Base-by-base conservation (phyloP, 2,797 vertebrate genomes). In the Rallus crepitans region DNA sequence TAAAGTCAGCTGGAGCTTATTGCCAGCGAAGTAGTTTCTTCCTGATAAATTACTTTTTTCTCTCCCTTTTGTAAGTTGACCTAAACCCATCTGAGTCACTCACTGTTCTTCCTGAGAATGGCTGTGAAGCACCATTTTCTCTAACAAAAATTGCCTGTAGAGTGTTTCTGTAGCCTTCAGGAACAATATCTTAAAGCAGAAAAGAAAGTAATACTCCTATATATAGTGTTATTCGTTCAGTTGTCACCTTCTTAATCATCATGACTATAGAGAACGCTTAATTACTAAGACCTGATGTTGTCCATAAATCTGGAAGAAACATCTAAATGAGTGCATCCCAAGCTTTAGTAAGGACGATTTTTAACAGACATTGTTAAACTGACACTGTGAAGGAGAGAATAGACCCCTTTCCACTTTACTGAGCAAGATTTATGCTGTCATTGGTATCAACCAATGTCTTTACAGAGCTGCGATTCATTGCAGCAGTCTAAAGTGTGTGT, bases 291-390 rank as follows among this genome's bases (percentile, higher is more conserved):
- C 47, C 82, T 92, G 50, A 80, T 94, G 56, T 25, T 95, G 81
- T 63, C 79, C 79, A 53, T 83, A 69, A 94, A 89, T 80, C 77
- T 93, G 83, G 55, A 93, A 94, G 75, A 88, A 96, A 86, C 61
- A 6, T 55, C 23, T 87, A 93, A 64, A 69, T 40, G 75, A 84
- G 16, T 63, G 17, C 60, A 85, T 76, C 82, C 50, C 35, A 56
- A 82, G 40, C 76, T 81, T 93, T 87, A 93, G 53, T 64, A 77
- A 89, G 90, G 73, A 92, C 77, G 39, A 48, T 83, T 97, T 98
- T 92, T 94, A 87, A 90, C 75, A 93, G 66, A 82, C 76, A 42
- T 83, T 78, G 85, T 94, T 95, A 95, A 96, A 86, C 71, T 94
- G 94, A 76, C 89, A 13, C 66, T 56, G 6, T 35, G 18, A 57